Base-by-base conservation (phyloP, 92 coral and sea anemone genomes). In the Porites lobata region DNA sequence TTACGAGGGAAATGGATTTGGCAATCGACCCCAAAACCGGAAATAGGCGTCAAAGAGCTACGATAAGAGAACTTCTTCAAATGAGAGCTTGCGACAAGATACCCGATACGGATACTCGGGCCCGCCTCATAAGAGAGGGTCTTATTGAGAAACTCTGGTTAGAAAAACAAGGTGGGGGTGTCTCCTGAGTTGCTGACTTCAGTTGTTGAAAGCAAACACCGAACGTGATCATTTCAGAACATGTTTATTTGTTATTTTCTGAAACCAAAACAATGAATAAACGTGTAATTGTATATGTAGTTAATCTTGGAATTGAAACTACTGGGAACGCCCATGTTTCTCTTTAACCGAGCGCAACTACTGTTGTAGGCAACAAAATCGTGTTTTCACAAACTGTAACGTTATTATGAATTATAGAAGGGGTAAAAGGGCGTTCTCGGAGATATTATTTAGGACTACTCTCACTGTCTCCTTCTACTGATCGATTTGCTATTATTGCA, bases 1-100 rank as follows among this genome's bases (percentile, higher is more conserved):
- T 26, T 26, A 71, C 83, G 18, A 59, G 74, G 43, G 73, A 65
- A 38, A 75, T 80, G 62, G 83, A 78, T 78, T 15, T 80, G 76
- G 38, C 57, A 6, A 43, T 80, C 59, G 85, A 80, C 59, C 85
- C 85, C 24, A 54, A 15, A 38, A 80, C 53, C 50, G 61, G 75
- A 64, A 66, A 65, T 24, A 62, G 61, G 68, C 67, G 84, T 24
- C 62, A 79, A 62, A 20, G 57, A 79, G 84, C 58, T 50, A 73
- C 78, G 78, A 54, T 73, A 73, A 73, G 32, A 26, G 32, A 26
- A 26, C 32, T 26, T 26, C 32, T 26, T 26, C 32, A 26, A 26
- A 26, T 26, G 32, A 26, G 32, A 26, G 32, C 32, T 26, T 26
- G 32, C 32, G 32, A 26, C 32, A 26, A 26, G 32, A 26, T 26